These are phyloP conservation scores for Girardia tigrina DNA, from an alignment of 2,888 invertebrate species.

Conservation along the genomic window DNA sequence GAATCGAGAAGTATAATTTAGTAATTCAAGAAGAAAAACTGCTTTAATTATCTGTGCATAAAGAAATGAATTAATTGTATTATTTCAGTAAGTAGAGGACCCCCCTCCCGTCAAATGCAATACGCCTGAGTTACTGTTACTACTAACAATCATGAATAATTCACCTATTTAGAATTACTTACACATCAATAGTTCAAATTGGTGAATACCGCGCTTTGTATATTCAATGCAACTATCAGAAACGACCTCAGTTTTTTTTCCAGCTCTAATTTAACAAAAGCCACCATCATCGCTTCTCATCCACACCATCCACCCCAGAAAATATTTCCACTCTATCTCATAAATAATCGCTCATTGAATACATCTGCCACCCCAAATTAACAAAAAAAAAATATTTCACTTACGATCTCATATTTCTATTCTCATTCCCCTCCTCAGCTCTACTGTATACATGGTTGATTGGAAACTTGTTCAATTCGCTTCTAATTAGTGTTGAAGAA, in stretches of 20 bases:
- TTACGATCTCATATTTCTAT: slow-evolving; percentile 20
- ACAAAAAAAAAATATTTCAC: slow-evolving; percentile 23
- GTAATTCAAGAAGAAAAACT: slow-evolving; percentile 23
- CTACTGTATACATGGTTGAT: slow-evolving; percentile 16
- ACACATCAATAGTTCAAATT: slow-evolving; percentile 13
- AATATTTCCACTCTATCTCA: slow-evolving; percentile 23
- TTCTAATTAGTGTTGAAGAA: slow-evolving; percentile 23
- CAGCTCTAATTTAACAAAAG: slow-evolving; percentile 6
- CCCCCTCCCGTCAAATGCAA: slow-evolving; percentile 18
- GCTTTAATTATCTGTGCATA: slow-evolving; percentile 18
- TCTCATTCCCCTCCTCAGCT: slow-evolving; percentile 10
- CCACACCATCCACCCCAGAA: slow-evolving; percentile 19
- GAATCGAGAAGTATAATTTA: slow-evolving; percentile 23
- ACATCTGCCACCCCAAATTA: slow-evolving; percentile 12
- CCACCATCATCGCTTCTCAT: slow-evolving; percentile 18
- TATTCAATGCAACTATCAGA: slow-evolving; percentile 17
- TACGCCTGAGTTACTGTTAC: slow-evolving; percentile 18
- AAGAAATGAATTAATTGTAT: slow-evolving; percentile 12
- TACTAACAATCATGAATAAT: slow-evolving; percentile 23
- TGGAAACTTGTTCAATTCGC: slow-evolving; percentile 23
- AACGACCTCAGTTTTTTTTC: slow-evolving; percentile 12
- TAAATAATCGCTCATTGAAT: slow-evolving; percentile 17
- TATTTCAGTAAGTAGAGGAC: slow-evolving; percentile 10
- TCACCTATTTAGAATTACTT: slow-evolving; percentile 23
- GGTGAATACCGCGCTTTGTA: slow-evolving; percentile 17